These are phyloP conservation scores for Pitangus sulphuratus DNA, from an alignment of 2,797 vertebrate species.

Conservation along the genomic window DNA sequence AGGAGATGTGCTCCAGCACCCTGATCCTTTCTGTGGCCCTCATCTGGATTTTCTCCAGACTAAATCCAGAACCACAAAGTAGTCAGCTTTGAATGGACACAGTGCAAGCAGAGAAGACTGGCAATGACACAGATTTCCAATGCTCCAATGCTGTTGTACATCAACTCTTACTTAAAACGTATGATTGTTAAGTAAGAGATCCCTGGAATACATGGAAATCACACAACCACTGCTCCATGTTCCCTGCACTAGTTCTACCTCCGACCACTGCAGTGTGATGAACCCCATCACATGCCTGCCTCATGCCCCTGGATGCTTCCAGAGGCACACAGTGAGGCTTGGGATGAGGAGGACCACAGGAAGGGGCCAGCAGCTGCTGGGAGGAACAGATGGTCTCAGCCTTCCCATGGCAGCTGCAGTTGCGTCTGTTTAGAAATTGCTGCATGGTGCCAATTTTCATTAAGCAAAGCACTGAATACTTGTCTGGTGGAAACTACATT, in stretches of 20 bases:
- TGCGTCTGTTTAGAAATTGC: background rate
- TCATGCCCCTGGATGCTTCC: background rate
- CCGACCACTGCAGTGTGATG: accelerated
- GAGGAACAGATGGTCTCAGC: background rate
- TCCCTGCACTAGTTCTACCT: background rate
- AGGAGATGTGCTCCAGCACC: background rate
- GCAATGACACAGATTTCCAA: background rate
- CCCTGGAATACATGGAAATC: background rate
- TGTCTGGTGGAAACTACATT: slow-evolving; percentile 6
- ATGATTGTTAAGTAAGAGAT: background rate
- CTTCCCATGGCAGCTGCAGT: background rate
- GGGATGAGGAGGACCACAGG: background rate
- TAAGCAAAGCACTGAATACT: background rate
- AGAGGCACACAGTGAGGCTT: background rate
- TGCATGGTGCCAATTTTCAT: slow-evolving; percentile 31
- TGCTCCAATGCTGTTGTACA: background rate
- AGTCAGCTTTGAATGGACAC: background rate
- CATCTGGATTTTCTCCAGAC: background rate
- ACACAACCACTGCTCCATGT: background rate
- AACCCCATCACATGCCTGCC: background rate
- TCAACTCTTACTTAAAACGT: background rate
- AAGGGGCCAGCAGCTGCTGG: background rate
- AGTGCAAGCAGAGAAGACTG: background rate
- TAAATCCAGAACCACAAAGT: background rate
- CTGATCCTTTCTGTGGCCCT: background rate